Evolutionary conservation across 2,888 invertebrate species (phyloP).

Genomic region (Epicampocera succincta): DNA sequence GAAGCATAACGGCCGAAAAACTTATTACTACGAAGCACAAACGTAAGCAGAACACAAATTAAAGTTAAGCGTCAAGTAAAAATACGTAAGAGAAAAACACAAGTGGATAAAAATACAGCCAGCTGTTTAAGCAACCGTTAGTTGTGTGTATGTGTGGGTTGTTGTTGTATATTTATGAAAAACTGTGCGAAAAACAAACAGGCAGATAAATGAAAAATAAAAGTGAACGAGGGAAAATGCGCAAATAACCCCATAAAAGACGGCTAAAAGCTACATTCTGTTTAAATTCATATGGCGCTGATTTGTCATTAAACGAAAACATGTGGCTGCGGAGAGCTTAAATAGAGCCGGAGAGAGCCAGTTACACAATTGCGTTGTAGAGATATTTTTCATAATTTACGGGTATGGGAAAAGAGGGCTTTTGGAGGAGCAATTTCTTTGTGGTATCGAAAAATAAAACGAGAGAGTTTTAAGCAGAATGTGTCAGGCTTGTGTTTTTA

Average conservation of each 20-base stretch:
- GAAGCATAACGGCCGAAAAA: too few relatives aligned
- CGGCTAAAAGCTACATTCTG: background rate
- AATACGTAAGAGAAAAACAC: too few relatives aligned
- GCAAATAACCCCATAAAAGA: background rate
- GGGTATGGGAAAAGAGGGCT: background rate
- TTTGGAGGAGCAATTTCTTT: too few relatives aligned
- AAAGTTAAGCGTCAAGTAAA: too few relatives aligned
- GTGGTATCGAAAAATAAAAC: too few relatives aligned
- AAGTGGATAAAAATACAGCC: too few relatives aligned
- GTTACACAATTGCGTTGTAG: background rate
- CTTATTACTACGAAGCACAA: too few relatives aligned
- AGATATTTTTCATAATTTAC: background rate
- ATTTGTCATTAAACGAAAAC: background rate
- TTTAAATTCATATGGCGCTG: slow-evolving; percentile 22
- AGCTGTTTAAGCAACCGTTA: too few relatives aligned
- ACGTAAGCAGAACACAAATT: too few relatives aligned
- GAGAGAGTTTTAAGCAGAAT: too few relatives aligned
- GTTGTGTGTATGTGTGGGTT: background rate
- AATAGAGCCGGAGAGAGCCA: background rate
- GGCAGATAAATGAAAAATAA: background rate
- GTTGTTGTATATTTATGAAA: slow-evolving; percentile 50
- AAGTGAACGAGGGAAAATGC: background rate
- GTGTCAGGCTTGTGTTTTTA: too few relatives aligned
- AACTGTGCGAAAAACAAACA: slow-evolving; percentile 5
- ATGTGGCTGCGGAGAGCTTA: slow-evolving; percentile 48